Base-by-base conservation (phyloP, 2,797 vertebrate species). In the Lacerta agilis region DNA sequence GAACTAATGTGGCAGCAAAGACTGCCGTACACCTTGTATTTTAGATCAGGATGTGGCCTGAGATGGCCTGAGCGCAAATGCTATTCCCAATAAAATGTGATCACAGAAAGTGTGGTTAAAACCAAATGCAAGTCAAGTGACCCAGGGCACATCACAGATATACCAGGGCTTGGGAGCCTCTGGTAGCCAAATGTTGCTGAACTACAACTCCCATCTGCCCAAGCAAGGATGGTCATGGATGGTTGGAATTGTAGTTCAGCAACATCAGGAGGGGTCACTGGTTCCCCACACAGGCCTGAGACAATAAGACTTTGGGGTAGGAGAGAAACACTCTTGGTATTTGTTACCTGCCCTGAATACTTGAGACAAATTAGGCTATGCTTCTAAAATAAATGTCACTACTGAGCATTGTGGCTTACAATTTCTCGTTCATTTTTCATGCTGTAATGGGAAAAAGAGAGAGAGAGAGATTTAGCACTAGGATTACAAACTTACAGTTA, bases 401-500 rank as follows among this genome's bases (percentile, higher is more conserved):
- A 81, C 10, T 25, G 17, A 81, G 11, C 29, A 66, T 66, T 66
- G 61, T 41, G 58, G 58, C 36, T 81, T 66, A n/a, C 36, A 38
- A 64, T 36, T 25, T 13, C 25, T 66, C 64, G 3, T 13, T 81
- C 33, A 15, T 55, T 55, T 41, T 38, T 8, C 18, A n/a, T 6
- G 27, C 15, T 55, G 27, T n/a, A n/a, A 55, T 49, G 11, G 3
- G 9, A 69, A 88, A 90, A 23, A 89, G 82, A 0, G 7, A 5
- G 9, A 5, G 9, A 83, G 88, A 90, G 33, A 89, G 80, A 0
- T 72, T 85, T 27, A 73, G 18, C 13, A 85, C 20, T 88, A 83
- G 0, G 67, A 88, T 33, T 9, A 86, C 66, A 92, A 94, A 98
- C 98, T 97, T 97, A 99, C 99, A 89, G 98, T 97, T 94, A 99